These are phyloP conservation scores for Phytoseiulus persimilis DNA, from an alignment of 2,888 invertebrate genomes.

Conservation along the genomic window DNA sequence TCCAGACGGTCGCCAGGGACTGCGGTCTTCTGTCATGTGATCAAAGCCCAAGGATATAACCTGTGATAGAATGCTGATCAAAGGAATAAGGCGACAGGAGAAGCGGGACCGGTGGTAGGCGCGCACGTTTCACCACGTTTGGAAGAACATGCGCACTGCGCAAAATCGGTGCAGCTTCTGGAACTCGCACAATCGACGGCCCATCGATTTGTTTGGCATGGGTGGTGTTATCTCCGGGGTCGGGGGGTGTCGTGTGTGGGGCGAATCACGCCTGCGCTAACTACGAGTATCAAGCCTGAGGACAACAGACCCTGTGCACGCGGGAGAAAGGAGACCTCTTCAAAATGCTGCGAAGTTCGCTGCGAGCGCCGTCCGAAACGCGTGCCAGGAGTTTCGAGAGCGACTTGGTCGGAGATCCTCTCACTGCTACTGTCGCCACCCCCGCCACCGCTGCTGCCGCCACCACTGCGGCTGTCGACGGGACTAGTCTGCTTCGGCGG, in stretches of 20 bases:
- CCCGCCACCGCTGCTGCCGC: not conserved
- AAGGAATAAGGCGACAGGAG: not conserved
- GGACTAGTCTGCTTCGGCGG: not conserved
- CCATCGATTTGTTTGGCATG: not conserved
- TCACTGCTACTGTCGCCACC: not conserved
- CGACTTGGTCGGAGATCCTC: not conserved
- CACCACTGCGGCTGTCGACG: not conserved
- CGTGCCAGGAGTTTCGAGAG: not conserved
- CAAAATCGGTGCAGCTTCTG: not conserved
- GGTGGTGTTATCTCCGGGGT: not conserved
- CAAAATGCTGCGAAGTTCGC: not conserved
- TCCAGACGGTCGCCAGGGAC: not conserved
- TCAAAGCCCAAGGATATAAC: not conserved
- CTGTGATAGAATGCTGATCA: not conserved
- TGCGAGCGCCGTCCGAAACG: not conserved
- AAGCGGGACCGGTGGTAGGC: not conserved
- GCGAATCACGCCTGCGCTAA: not conserved
- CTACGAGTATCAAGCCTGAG: not conserved
- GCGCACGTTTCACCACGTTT: too few relatives aligned
- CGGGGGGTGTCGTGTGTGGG: not conserved
- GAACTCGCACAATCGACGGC: not conserved
- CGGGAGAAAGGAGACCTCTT: not conserved
- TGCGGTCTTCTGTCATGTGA: not conserved
- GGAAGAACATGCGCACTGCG: not conserved
- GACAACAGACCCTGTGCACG: not conserved